Conservation (phyloP, 2,113 vertebrate species). For the Rhinoderma darwinii region DNA sequence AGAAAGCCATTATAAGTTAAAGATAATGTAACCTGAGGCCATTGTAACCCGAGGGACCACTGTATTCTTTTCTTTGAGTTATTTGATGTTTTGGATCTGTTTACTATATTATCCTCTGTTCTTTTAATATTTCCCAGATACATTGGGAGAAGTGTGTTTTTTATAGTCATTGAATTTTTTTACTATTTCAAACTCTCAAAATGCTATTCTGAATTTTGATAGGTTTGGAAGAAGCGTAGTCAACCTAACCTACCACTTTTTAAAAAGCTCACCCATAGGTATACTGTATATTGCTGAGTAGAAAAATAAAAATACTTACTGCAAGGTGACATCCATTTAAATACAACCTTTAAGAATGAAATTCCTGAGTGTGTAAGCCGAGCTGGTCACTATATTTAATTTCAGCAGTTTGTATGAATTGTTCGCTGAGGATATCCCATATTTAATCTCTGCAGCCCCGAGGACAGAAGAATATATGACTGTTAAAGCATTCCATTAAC, state of each 20-base stretch:
- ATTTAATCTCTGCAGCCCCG: conserved; percentile 55
- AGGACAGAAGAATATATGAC: conserved; percentile 59
- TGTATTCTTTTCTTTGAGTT: no score
- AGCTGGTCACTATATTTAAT: conserved; percentile 41
- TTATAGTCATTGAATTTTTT: no score
- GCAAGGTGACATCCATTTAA: conserved; percentile 12
- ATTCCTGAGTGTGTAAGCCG: conserved; percentile 6
- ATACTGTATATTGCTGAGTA: neutral
- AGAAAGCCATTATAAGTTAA: no score
- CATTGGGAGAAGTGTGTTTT: no score
- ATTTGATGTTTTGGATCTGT: no score
- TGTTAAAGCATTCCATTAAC: conserved; percentile 58
- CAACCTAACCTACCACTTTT: neutral
- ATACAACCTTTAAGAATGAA: conserved; percentile 11
- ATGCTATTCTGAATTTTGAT: neutral
- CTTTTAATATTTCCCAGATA: neutral
- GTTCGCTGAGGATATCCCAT: conserved; percentile 41
- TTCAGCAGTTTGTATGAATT: conserved; percentile 41
- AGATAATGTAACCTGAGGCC: no score
- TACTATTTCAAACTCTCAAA: neutral
- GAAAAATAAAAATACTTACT: conserved; percentile 7
- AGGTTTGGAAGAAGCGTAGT: neutral
- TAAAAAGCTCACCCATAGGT: neutral
- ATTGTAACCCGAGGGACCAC: no score
- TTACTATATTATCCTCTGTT: neutral